Evolutionary conservation across 2,888 invertebrate genomes (phyloP).

Genomic region (Gastracanthus pulcherrimus): DNA sequence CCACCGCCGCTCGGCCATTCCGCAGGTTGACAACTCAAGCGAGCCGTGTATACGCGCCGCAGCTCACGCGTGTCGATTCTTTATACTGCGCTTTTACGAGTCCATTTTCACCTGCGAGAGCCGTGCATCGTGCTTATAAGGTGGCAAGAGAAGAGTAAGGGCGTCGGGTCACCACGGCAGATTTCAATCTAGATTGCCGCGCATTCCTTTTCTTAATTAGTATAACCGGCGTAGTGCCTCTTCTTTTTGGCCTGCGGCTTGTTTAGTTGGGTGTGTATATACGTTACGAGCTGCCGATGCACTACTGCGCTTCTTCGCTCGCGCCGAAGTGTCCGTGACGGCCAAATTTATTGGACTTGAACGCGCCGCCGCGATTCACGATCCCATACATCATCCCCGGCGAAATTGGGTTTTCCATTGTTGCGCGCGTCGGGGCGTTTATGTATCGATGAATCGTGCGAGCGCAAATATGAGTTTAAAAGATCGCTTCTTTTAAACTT

Average conservation of each 20-base stretch:
- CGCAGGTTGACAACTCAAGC: conserved; percentile 21
- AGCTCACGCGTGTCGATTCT: background rate
- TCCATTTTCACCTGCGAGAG: too few species aligned
- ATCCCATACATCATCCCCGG: too few species aligned
- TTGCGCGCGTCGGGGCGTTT: too few species aligned
- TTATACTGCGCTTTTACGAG: conserved; percentile 26
- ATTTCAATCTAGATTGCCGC: conserved; percentile 75
- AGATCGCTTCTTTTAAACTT: too few species aligned
- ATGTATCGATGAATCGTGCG: too few species aligned
- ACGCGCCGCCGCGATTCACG: background rate
- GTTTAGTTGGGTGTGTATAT: too few species aligned
- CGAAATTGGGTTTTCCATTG: too few species aligned
- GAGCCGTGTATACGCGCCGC: background rate
- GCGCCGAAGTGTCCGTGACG: background rate
- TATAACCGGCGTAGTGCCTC: background rate
- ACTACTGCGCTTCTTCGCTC: background rate
- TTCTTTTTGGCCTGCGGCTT: background rate
- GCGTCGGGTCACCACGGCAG: conserved; percentile 75
- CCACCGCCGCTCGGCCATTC: conserved; percentile 8
- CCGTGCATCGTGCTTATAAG: too few species aligned
- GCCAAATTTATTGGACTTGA: background rate
- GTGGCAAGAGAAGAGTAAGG: too few species aligned
- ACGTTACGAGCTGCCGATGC: background rate
- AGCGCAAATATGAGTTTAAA: too few species aligned
- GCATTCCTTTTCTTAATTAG: conserved; percentile 52